Conservation (phyloP, 1,140 invertebrate species). For the Papilio aristodemus region DNA sequence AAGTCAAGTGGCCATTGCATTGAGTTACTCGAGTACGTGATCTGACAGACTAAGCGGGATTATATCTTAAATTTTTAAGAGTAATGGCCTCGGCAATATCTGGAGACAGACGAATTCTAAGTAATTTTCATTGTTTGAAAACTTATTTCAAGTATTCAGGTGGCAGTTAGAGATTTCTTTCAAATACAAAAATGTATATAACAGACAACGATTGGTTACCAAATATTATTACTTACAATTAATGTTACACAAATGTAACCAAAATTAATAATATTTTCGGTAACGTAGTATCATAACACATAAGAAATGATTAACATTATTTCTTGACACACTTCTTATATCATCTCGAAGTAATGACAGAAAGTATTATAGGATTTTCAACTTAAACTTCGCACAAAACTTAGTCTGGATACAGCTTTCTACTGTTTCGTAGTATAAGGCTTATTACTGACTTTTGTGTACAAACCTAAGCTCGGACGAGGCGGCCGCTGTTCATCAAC, state of each 20-base stretch:
- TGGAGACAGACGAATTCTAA: background rate
- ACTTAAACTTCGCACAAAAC: background rate
- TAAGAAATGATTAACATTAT: no score
- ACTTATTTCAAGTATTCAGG: no score
- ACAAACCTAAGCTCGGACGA: background rate
- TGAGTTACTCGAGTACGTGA: slow-evolving; percentile 5
- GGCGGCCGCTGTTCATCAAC: background rate
- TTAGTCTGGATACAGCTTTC: background rate
- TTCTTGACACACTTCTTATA: no score
- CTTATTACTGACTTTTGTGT: background rate
- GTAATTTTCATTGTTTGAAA: no score
- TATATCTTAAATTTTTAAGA: background rate
- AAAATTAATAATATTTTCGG: no score
- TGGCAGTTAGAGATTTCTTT: no score
- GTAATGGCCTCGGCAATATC: background rate
- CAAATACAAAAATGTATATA: no score
- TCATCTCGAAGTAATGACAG: no score
- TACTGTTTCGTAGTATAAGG: background rate
- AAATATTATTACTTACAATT: no score
- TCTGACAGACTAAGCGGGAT: background rate
- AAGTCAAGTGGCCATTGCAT: background rate
- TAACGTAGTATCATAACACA: no score
- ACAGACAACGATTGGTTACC: no score
- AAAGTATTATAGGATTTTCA: background rate
- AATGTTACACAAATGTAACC: no score